phyloP scores from a whole-genome alignment of 2,797 vertebrate genomes.

The Girardinus metallicus region DNA sequence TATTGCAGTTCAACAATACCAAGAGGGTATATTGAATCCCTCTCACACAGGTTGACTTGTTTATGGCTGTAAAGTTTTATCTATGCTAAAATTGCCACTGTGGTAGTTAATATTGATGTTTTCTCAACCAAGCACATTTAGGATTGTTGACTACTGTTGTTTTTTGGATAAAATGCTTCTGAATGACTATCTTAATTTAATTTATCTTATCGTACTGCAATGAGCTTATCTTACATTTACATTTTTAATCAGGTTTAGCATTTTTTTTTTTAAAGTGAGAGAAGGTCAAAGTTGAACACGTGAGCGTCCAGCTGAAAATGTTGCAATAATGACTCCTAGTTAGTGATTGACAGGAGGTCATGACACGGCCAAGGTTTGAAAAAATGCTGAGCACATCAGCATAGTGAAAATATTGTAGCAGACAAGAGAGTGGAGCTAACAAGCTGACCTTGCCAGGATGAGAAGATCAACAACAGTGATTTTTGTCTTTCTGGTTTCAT shows the following conservation, averaged over 20 bases:
- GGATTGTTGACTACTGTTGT: neutral
- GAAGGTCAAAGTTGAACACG: conserved; percentile 6
- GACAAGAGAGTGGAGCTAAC: neutral
- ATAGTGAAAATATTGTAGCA: neutral
- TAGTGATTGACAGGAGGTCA: conserved; percentile 50
- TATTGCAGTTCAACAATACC: too few species aligned
- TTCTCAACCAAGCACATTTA: neutral
- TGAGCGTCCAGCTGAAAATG: neutral
- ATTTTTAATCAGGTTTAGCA: neutral
- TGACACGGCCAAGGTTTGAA: conserved; percentile 50
- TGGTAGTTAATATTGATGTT: neutral
- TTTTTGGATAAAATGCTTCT: neutral
- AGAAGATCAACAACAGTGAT: conserved; percentile 15
- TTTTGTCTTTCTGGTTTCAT: conserved; percentile 53
- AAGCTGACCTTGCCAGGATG: conserved; percentile 41
- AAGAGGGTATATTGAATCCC: neutral
- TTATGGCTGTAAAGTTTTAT: neutral
- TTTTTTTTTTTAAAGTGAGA: neutral
- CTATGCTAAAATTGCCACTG: neutral
- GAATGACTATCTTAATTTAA: neutral
- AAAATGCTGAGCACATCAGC: conserved; percentile 21
- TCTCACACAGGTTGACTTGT: neutral
- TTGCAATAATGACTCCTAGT: conserved; percentile 27
- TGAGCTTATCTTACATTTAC: neutral
- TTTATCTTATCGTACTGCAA: neutral